Conservation (phyloP, 2,113 vertebrate genomes). For the Vimba vimba region DNA sequence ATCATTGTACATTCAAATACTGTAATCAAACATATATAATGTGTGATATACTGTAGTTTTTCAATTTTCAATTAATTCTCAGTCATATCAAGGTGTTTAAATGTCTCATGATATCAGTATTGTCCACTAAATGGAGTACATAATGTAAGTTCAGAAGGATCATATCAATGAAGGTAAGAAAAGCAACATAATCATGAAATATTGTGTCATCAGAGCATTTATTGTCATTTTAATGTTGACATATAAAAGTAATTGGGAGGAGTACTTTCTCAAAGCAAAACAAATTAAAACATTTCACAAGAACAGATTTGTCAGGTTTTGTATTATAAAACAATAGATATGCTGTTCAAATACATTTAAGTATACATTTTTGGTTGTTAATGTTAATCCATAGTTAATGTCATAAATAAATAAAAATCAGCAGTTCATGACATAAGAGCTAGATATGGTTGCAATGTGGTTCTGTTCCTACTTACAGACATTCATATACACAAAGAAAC, state of each 20-base stretch:
- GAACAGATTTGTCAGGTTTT: not conserved
- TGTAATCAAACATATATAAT: too few relatives aligned
- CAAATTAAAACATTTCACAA: not conserved
- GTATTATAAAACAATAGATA: not conserved
- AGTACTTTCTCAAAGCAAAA: not conserved
- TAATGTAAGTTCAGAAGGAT: not conserved
- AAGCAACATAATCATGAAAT: not conserved
- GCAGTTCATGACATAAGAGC: too few relatives aligned
- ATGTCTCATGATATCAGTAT: conserved; percentile 10
- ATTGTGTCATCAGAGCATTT: not conserved
- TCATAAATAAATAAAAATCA: not conserved
- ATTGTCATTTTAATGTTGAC: not conserved
- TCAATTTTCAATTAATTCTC: too few relatives aligned
- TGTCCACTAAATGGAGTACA: not conserved
- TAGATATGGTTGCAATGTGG: not conserved
- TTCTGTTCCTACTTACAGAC: not conserved
- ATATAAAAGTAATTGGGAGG: not conserved
- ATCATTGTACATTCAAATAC: too few relatives aligned
- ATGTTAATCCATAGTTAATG: not conserved
- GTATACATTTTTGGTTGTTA: not conserved
- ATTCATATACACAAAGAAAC: not conserved
- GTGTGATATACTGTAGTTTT: too few relatives aligned
- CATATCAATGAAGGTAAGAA: too few relatives aligned
- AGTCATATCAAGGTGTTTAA: not conserved
- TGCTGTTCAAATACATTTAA: not conserved